These are phyloP conservation scores for Callipepla squamata DNA, from an alignment of 2,113 vertebrate genomes.

Conservation along the genomic window DNA sequence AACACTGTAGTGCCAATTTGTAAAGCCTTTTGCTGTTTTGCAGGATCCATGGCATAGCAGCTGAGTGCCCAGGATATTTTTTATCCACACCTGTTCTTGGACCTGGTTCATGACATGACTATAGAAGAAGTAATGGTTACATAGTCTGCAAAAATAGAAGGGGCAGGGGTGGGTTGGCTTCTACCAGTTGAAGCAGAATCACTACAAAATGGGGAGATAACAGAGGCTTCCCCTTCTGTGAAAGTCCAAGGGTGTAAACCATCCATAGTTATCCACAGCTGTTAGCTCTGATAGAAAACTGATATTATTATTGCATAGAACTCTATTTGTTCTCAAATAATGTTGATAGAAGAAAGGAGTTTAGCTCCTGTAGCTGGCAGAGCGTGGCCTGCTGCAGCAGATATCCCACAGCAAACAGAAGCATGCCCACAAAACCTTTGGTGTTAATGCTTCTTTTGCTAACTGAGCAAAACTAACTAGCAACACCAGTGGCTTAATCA, in stretches of 20 bases:
- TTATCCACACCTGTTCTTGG: not conserved
- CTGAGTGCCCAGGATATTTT: not conserved
- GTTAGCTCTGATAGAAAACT: not conserved
- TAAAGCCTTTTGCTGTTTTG: not conserved
- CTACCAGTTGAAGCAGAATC: not conserved
- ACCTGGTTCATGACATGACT: not conserved
- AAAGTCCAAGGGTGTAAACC: not conserved
- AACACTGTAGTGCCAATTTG: not conserved
- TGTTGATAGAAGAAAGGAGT: not conserved
- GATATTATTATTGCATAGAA: not conserved
- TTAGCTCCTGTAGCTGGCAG: not conserved
- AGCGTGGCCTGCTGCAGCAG: not conserved
- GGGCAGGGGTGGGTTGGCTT: not conserved
- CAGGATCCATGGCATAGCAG: rapidly evolving
- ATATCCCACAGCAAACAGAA: not conserved
- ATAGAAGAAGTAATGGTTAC: not conserved
- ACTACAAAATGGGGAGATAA: not conserved
- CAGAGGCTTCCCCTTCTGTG: not conserved
- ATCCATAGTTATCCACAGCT: not conserved
- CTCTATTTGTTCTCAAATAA: not conserved
- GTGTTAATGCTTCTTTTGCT: not conserved
- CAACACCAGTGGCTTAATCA: not conserved
- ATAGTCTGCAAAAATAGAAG: rapidly evolving
- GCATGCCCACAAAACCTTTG: not conserved
- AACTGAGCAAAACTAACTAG: not conserved